phyloP scores from a whole-genome alignment of 2,888 invertebrate species.

The Ochlodes sylvanus region DNA sequence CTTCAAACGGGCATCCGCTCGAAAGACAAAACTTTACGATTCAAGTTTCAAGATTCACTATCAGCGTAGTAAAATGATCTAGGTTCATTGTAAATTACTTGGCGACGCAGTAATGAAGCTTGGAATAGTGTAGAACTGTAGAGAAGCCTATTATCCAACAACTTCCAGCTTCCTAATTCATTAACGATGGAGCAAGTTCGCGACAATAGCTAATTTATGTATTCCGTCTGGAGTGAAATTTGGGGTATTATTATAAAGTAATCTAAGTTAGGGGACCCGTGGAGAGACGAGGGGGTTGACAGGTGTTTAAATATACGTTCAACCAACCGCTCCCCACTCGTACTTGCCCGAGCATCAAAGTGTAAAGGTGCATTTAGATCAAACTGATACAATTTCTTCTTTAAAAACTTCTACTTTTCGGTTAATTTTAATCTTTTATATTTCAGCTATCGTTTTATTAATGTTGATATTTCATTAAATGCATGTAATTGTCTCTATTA shows the following conservation, averaged over 20 bases:
- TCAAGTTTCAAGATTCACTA: conserved; percentile 62
- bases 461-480: too few species aligned
- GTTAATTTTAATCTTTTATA: too few species aligned
- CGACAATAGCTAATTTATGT: conserved; percentile 73
- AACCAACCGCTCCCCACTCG: conserved; percentile 53
- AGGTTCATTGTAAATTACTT: conserved; percentile 64
- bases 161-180: conserved; percentile 57
- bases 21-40: conserved; percentile 65
- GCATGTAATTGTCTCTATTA: too few species aligned
- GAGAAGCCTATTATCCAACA: conserved; percentile 55
- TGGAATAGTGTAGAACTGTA: conserved; percentile 34
- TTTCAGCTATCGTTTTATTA: too few species aligned
- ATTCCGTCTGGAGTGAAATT: conserved; percentile 72
- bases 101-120: conserved; percentile 65
- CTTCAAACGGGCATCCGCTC: conserved; percentile 52
- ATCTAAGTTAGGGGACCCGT: conserved; percentile 78
- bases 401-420: too few species aligned
- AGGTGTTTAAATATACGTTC: conserved; percentile 77
- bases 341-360: conserved; percentile 57
- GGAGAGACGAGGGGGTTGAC: conserved; percentile 70
- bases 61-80: conserved; percentile 65
- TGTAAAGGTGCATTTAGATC: conserved; percentile 39
- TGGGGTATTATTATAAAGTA: conserved; percentile 79
- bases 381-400: background rate
- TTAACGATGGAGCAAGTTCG: conserved; percentile 71